A percentile compares a stretch with the other conserved stretches of the same genome.
These are phyloP conservation scores for Ictidomys tridecemlineatus DNA, from an alignment of 2,113 vertebrate species.

Conservation along the genomic window DNA sequence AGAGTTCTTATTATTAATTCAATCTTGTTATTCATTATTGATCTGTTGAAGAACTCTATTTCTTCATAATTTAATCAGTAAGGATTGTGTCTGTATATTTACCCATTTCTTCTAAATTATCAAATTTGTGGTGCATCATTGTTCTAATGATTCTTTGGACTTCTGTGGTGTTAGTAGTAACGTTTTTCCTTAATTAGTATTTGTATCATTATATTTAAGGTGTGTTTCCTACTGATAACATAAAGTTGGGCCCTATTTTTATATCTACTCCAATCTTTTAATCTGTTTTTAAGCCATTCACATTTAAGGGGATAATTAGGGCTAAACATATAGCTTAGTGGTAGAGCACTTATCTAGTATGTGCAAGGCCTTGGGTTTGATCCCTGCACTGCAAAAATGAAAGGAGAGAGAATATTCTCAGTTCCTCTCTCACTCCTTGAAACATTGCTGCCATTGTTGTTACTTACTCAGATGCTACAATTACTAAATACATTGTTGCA, in stretches of 20 bases:
- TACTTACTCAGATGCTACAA: neutral
- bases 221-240: neutral
- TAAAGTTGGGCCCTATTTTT: neutral
- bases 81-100: neutral
- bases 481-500: neutral
- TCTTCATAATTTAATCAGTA: neutral
- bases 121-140: neutral
- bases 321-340: too few species aligned
- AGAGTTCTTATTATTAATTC: neutral
- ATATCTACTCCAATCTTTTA: neutral
- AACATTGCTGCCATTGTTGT: neutral
- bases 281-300: slow-evolving; percentile 7
- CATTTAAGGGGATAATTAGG: neutral
- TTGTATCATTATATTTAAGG: neutral
- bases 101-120: neutral
- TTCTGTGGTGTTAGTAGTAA: neutral
- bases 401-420: neutral
- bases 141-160: neutral
- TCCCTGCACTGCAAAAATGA: too few species aligned
- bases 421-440: neutral
- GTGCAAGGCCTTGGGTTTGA: too few species aligned
- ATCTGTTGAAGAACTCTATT: neutral
- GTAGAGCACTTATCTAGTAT: too few species aligned
- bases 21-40: neutral
- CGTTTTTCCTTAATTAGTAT: neutral